Conservation (phyloP, 2,888 invertebrate genomes). For the Lasioglossum villosulum region DNA sequence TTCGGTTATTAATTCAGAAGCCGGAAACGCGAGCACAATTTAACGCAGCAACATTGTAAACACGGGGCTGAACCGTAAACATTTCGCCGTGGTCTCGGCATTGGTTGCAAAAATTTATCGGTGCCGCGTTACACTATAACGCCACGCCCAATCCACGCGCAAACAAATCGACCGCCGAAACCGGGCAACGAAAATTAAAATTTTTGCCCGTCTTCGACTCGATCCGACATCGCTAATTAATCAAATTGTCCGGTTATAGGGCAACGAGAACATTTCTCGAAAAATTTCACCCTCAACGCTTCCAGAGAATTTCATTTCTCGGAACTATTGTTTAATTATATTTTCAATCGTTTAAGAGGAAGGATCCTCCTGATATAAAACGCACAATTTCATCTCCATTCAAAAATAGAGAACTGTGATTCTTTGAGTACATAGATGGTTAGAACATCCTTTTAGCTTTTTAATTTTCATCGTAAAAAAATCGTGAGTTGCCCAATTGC, state of each 20-base stretch:
- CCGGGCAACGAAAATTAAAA: slow-evolving; percentile 53
- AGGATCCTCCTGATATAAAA: neutral
- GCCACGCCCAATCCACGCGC: neutral
- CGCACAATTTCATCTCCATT: neutral
- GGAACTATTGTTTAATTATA: neutral
- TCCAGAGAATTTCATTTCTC: slow-evolving; percentile 46
- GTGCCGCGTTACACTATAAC: neutral
- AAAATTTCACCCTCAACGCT: slow-evolving; percentile 52
- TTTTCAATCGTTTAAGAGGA: neutral
- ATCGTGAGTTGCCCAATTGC: neutral
- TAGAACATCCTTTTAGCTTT: neutral
- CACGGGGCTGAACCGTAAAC: neutral
- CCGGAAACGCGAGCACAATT: neutral
- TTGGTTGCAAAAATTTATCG: slow-evolving; percentile 24
- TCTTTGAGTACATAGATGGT: neutral
- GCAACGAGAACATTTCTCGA: slow-evolving; percentile 42
- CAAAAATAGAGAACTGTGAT: neutral
- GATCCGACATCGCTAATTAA: slow-evolving; percentile 34
- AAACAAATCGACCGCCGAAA: slow-evolving; percentile 25
- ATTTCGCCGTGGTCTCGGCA: neutral
- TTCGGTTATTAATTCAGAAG: neutral
- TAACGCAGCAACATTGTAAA: neutral
- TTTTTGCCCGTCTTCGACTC: slow-evolving; percentile 40
- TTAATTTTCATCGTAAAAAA: neutral
- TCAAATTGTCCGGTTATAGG: slow-evolving; percentile 52